Base-by-base conservation (phyloP, 2,797 vertebrate species). In the Mormyrus proboscirostris region DNA sequence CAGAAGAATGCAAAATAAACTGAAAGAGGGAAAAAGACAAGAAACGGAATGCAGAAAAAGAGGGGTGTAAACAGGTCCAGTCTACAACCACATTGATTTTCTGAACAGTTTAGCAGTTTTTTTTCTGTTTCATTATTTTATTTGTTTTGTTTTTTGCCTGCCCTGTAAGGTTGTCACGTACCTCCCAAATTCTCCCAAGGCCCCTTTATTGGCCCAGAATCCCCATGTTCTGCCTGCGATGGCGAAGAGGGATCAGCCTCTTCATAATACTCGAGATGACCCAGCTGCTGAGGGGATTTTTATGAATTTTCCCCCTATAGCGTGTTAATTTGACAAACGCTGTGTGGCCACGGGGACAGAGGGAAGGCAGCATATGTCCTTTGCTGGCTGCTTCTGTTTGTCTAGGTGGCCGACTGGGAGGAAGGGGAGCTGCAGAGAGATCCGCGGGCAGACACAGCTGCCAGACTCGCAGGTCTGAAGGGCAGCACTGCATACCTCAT, bases 351-450 rank as follows among this genome's bases (percentile, higher is more conserved):
- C 10, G 47, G 29, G n/a, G 38, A 49, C 19, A 73, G 87, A 41
- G 85, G 14, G 22, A 12, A 9, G 49, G 57, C 59, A 22, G 76
- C 19, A 29, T 90, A 57, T 47, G 41, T 25, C 41, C 79, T 49
- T 25, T 8, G 19, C 91, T 86, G 92, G 87, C 47, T 49, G 38
- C n/a, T 88, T 82, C 62, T 10, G 44, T 55, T 91, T 89, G 53
- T 6, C 55, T 51, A 96, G 96, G 93, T 96, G 50, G 90, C 95
- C 55, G 94, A 93, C 55, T 93, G 94, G 94, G 93, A 95, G 90
- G 91, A 93, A 12, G 95, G 93, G 16, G 92, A 90, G 69, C 41
- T 4, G 73, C 91, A 92, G 91, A 94, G 90, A 0, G 92, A 93
- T 1, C 92, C 92, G 0, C 89, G 91, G 47, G 91, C 89, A 16